A percentile compares a stretch with the other conserved stretches of the same genome.
phyloP scores from a whole-genome alignment of 2,797 vertebrate species.

The Eremophila alpestris region DNA sequence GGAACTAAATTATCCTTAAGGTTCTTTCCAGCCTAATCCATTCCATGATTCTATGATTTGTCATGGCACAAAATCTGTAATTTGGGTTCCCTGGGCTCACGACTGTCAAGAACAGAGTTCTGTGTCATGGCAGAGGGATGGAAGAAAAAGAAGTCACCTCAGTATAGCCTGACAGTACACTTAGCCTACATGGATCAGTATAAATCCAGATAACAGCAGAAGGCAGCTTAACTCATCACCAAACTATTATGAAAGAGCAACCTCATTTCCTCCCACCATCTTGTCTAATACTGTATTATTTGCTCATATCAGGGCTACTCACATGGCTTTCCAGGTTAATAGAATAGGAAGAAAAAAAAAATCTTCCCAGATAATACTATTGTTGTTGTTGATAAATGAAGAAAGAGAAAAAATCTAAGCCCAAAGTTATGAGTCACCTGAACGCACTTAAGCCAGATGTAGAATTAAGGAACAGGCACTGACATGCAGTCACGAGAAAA shows the following conservation, averaged over 20 bases:
- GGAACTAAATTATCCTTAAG: neutral
- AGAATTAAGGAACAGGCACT: slow-evolving; percentile 36
- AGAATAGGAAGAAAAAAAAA: neutral
- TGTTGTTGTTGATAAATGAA: slow-evolving; percentile 50
- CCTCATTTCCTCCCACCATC: neutral
- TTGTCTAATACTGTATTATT: neutral
- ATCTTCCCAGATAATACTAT: neutral
- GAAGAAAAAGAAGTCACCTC: neutral
- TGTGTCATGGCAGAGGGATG: neutral
- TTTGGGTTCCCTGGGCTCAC: neutral
- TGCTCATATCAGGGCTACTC: neutral
- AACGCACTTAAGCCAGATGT: slow-evolving; percentile 26
- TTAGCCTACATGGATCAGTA: neutral
- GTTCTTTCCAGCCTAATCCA: neutral
- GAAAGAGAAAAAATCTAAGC: neutral
- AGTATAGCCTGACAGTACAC: neutral
- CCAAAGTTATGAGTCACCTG: slow-evolving; percentile 38
- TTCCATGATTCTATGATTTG: neutral
- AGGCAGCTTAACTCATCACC: neutral
- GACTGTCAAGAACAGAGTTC: neutral
- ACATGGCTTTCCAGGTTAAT: neutral
- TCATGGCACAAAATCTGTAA: neutral
- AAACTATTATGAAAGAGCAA: neutral
- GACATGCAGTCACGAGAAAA: slow-evolving; percentile 14
- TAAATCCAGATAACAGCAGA: neutral